These are phyloP conservation scores for Indicator maculatus DNA, from an alignment of 2,113 vertebrate species.

Conservation along the genomic window DNA sequence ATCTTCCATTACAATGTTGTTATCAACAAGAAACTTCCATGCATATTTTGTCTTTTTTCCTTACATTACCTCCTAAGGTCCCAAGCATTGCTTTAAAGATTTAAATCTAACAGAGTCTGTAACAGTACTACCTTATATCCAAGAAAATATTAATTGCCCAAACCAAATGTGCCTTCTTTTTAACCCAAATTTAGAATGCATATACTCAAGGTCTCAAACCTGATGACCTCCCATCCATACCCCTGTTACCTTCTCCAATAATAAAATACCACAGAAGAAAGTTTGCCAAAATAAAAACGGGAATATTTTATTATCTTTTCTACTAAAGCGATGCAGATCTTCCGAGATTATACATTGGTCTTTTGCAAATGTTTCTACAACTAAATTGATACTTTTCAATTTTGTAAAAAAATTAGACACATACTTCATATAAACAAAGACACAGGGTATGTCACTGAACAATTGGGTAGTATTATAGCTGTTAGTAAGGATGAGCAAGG, in stretches of 20 bases:
- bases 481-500: conserved; percentile 68
- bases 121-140: neutral
- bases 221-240: neutral
- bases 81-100: neutral
- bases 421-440: conserved; percentile 67
- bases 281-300: conserved; percentile 76
- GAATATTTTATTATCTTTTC: conserved; percentile 74
- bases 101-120: neutral
- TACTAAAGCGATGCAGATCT: conserved; percentile 68
- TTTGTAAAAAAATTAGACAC: conserved; percentile 67
- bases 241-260: neutral
- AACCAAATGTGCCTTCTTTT: neutral
- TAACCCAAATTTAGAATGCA: neutral
- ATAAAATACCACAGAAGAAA: conserved; percentile 66
- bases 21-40: neutral
- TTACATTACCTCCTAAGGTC: neutral
- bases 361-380: conserved; percentile 63
- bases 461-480: conserved; percentile 12
- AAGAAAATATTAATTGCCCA: neutral
- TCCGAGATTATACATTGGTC: conserved; percentile 57
- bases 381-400: conserved; percentile 52
- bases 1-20: neutral
- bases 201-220: neutral
- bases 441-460: conserved; percentile 47
- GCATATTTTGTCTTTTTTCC: neutral